Evolutionary conservation across 2,888 invertebrate genomes (phyloP).

Genomic region (Scaptomyza cyrtandrae): DNA sequence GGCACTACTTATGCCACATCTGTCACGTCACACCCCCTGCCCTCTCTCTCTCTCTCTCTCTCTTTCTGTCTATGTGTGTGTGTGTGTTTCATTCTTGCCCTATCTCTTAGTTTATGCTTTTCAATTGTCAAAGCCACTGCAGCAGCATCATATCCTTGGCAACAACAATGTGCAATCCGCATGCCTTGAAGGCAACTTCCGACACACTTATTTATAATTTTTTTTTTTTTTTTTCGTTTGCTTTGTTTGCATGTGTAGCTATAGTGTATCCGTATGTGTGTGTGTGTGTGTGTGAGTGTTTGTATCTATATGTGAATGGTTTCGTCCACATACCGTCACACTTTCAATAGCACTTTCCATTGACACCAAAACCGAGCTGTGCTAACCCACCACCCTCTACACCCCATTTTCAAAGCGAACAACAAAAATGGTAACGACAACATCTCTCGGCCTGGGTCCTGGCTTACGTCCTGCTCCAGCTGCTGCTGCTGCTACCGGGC

Average conservation of each 20-base stretch:
- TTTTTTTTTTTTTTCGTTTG: conserved; percentile 21
- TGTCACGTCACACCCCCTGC: conserved; percentile 29
- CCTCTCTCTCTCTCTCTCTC: background rate
- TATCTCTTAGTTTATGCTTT: conserved; percentile 37
- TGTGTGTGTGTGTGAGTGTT: conserved; percentile 19
- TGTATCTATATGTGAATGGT: conserved; percentile 40
- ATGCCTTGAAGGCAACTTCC: conserved; percentile 71
- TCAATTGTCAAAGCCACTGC: conserved; percentile 65
- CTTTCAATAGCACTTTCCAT: conserved; percentile 71
- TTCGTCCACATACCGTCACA: conserved; percentile 53
- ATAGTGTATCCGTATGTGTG: conserved; percentile 6
- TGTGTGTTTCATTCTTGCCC: background rate
- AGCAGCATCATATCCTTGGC: conserved; percentile 28
- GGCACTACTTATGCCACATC: conserved; percentile 46
- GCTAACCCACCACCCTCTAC: background rate
- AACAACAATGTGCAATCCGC: conserved; percentile 68
- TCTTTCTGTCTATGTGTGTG: conserved; percentile 1
- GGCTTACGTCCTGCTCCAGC: conserved; percentile 17
- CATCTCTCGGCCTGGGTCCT: conserved; percentile 40
- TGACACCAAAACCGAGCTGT: conserved; percentile 63
- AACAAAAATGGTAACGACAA: conserved; percentile 48
- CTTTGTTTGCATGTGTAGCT: conserved; percentile 47
- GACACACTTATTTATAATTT: conserved; percentile 62
- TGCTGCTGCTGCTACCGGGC: conserved; percentile 8
- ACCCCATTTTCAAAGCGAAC: conserved; percentile 18